Evolutionary conservation across 1,140 invertebrate species (phyloP), one percentile per base, ranked within the genome.

Genomic region (Lepidostoma basale): DNA sequence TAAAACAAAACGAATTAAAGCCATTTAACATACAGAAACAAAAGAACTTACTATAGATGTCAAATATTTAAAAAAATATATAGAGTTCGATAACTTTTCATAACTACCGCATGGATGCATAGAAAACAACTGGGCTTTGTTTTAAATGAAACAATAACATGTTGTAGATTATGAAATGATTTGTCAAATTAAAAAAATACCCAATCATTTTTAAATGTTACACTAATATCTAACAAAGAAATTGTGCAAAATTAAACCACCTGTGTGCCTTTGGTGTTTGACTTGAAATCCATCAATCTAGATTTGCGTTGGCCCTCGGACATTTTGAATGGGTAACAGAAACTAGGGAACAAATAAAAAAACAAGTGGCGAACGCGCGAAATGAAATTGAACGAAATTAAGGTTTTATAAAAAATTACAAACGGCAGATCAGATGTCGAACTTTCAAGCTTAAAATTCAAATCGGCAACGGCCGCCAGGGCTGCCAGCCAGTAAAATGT

Each of bases 221-320:
- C n/a, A n/a, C n/a, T n/a, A n/a, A n/a, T n/a, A n/a, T 40, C 16
- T 40, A 40, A 40, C 39, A 40, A 40, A 40, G 39, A 40, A 40
- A 40, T 40, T 40, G 18, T 40, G n/a, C 39, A 40, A n/a, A n/a
- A n/a, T n/a, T n/a, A n/a, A 30, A 23, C 39, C 30, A 66, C 63
- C 49, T 66, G 63, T 42, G 63, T 44, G 14, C 49, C 63, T 66
- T 66, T 66, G 22, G 39, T 44, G 4, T 39, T 47, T 9, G 47
- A 39, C 20, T 66, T 66, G 36, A 66, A 66, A n/a, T 49, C 36
- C 8, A 49, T 44, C 33, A 56, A 42, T 18, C 63, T 49, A 1
- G 47, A 66, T 12, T 56, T 40, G n/a, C 58, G 63, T 30, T 54
- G 63, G 33, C 39, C 44, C 16, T 66, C 63, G 3, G 63, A 20